Base-by-base conservation (phyloP, 2,888 invertebrate species). In the Trilocha varians region DNA sequence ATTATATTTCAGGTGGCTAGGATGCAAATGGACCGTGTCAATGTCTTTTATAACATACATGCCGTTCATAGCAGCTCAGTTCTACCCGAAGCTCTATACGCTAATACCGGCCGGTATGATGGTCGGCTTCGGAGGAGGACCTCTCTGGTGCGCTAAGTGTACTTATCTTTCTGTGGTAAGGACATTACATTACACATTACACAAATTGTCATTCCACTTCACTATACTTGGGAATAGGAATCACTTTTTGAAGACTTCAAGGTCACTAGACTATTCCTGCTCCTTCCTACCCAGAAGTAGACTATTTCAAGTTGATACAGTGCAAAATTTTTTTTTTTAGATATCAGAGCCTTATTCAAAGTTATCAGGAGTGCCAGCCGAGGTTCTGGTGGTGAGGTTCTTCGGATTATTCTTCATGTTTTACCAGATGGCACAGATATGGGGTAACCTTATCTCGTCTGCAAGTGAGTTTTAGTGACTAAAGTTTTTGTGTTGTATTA, bases 371-470 rank as follows among this genome's bases (percentile, higher is more conserved):
- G 87, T 91, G 1, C 73, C 88, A 16, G 86, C 90, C 3, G 94
- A 96, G 48, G 91, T 94, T 4, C 88, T 95, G 42, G 94, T 97
- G 36, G 95, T 96, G 8, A 87, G 95, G 56, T 97, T 97, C 82
- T 98, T 98, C 69, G 98, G 98, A 0, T 88, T 97, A 5, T 98
- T 98, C 86, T 98, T 97, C 87, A 94, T 97, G 91, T 94, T 97
- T 71, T 97, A 96, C 73, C 97, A 97, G 74, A 92, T 96, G 88
- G 94, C 97, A n/a, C 94, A 97, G 84, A 94, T 97, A 37, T 95
- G 95, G 93, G 97, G 97, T 1, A 97, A 97, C 73, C 88, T 97
- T 6, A 91, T 96, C 47, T 95, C 96, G 16, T 96, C 95, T 0
- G 89, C 93, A 49, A 91, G 93, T 93, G 70, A 80, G 87, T 70